These are phyloP conservation scores for Oxycera nigricornis DNA, from an alignment of 2,888 invertebrate genomes.

Conservation along the genomic window DNA sequence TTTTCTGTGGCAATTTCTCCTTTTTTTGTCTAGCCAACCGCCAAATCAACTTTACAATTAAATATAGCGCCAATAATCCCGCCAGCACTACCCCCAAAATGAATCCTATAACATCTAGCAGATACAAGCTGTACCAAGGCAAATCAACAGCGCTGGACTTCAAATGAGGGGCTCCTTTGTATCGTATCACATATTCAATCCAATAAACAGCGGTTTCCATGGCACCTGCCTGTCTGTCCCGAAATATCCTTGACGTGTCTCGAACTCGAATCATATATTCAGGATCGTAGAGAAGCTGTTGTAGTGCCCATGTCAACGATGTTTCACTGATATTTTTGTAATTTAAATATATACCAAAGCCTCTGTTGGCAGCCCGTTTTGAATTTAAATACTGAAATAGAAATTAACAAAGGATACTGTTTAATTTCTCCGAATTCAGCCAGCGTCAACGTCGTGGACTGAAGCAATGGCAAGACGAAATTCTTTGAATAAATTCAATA, in stretches of 20 bases:
- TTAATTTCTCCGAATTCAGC: no score
- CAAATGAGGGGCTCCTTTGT: slow-evolving; percentile 58
- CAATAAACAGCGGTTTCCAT: slow-evolving; percentile 60
- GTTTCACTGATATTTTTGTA: slow-evolving; percentile 55
- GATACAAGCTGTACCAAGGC: slow-evolving; percentile 56
- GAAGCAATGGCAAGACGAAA: no score
- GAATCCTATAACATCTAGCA: slow-evolving; percentile 61
- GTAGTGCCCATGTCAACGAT: slow-evolving; percentile 57
- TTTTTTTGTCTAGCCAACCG: not conserved
- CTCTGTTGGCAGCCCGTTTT: slow-evolving; percentile 53
- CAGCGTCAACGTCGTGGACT: no score
- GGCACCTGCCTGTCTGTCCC: slow-evolving; percentile 59
- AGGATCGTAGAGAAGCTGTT: slow-evolving; percentile 56
- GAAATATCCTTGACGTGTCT: slow-evolving; percentile 56
- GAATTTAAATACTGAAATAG: slow-evolving; percentile 53
- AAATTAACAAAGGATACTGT: not conserved
- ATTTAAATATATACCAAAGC: slow-evolving; percentile 56
- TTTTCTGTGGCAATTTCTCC: slow-evolving; percentile 31
- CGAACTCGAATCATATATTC: slow-evolving; percentile 57
- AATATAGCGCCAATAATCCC: not conserved
- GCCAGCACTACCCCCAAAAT: slow-evolving; percentile 50
- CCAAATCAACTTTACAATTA: not conserved
- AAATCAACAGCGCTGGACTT: slow-evolving; percentile 56
- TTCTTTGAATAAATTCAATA: no score
- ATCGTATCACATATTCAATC: slow-evolving; percentile 60